These are phyloP conservation scores for Thaumatotibia leucotreta DNA, from an alignment of 1,140 invertebrate species.

Conservation along the genomic window DNA sequence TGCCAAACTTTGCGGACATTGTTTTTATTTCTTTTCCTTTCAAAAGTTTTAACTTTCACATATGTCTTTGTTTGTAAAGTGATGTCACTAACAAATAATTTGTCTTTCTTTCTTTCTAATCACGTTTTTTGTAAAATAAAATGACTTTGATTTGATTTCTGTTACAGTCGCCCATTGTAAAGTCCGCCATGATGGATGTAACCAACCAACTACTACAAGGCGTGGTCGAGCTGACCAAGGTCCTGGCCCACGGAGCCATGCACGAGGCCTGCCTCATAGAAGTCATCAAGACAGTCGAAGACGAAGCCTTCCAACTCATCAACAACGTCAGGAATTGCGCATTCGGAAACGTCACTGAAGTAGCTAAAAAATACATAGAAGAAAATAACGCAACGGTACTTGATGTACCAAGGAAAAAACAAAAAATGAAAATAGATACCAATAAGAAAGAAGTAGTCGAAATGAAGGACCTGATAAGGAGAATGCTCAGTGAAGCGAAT, in stretches of 20 bases:
- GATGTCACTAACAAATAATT: too few relatives aligned
- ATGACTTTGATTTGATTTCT: too few relatives aligned
- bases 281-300: conserved; percentile 55
- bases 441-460: conserved; percentile 28
- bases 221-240: conserved; percentile 53
- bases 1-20: too few relatives aligned
- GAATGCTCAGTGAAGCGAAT: conserved; percentile 38
- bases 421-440: conserved; percentile 16
- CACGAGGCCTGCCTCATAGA: conserved; percentile 68
- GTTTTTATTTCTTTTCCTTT: too few relatives aligned
- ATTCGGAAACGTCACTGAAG: conserved; percentile 31
- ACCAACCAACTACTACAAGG: conserved; percentile 56
- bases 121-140: too few relatives aligned
- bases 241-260: conserved; percentile 65
- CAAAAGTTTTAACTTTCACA: too few relatives aligned
- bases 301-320: conserved; percentile 47
- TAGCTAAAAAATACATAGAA: conserved; percentile 34
- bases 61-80: too few relatives aligned
- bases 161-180: conserved; percentile 61
- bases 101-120: too few relatives aligned
- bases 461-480: conserved; percentile 43
- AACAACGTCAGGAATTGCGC: conserved; percentile 41
- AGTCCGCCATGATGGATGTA: conserved; percentile 62
- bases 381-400: conserved; percentile 56
- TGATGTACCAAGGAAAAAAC: conserved; percentile 31